Evolutionary conservation across 1,140 invertebrate species (phyloP).

Genomic region (Drosophila seguyi): DNA sequence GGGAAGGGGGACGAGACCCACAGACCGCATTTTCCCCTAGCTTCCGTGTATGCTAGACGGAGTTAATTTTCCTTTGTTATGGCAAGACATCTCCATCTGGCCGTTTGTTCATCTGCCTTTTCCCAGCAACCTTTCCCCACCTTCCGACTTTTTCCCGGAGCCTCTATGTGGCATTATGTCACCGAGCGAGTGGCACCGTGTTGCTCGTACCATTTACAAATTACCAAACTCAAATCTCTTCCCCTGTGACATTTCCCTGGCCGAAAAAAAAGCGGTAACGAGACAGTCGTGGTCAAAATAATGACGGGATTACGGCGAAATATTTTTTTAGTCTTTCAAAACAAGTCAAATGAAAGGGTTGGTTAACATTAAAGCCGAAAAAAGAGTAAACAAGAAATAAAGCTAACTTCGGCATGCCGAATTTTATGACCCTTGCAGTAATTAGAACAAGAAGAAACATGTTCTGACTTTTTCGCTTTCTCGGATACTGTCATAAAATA

Average conservation of each 20-base stretch:
- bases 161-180: constrained; percentile 65
- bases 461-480: too few species aligned
- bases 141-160: constrained; percentile 1
- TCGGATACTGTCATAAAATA: too few species aligned
- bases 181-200: constrained; percentile 28
- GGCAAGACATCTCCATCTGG: constrained; percentile 27
- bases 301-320: neutral
- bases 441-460: too few species aligned
- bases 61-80: constrained; percentile 61
- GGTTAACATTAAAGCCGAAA: neutral
- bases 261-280: neutral
- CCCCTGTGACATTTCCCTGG: constrained; percentile 27
- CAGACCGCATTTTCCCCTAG: constrained; percentile 46
- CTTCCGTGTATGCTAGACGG: constrained; percentile 56
- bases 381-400: too few species aligned
- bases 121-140: constrained; percentile 10
- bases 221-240: constrained; percentile 15
- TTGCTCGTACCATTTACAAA: constrained; percentile 12
- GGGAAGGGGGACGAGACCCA: constrained; percentile 17
- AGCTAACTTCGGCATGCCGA: too few species aligned
- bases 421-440: too few species aligned
- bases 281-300: constrained; percentile 15
- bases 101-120: constrained; percentile 22
- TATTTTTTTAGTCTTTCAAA: neutral
- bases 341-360: neutral